Conservation (phyloP, 2,888 invertebrate genomes). For the Hirtodrosophila duncani region DNA sequence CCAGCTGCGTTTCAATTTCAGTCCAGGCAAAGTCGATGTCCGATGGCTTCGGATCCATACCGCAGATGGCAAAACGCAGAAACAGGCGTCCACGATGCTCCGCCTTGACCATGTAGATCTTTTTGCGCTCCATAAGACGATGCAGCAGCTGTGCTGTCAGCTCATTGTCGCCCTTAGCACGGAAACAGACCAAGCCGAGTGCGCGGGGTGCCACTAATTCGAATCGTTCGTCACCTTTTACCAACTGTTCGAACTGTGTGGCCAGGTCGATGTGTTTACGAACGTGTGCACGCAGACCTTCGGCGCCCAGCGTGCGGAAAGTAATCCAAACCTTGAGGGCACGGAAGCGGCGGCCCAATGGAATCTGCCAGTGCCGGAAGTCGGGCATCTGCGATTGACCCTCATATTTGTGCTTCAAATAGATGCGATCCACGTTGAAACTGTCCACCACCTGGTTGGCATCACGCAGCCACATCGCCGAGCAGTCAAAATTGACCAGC, state of each 20-base stretch:
- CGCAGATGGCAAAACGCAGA: slow-evolving; percentile 90
- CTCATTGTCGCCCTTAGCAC: slow-evolving; percentile 86
- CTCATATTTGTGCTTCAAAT: slow-evolving; percentile 86
- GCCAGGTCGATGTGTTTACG: slow-evolving; percentile 87
- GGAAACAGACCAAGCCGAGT: slow-evolving; percentile 93
- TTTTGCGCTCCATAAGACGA: slow-evolving; percentile 85
- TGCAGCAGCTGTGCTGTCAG: slow-evolving; percentile 85
- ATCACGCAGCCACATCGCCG: slow-evolving; percentile 94
- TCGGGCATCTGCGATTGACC: slow-evolving; percentile 81
- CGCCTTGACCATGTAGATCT: slow-evolving; percentile 90
- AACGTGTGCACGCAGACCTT: slow-evolving; percentile 87
- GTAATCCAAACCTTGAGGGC: slow-evolving; percentile 97
- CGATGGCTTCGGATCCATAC: slow-evolving; percentile 83
- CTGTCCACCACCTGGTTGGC: slow-evolving; percentile 88
- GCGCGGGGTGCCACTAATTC: slow-evolving; percentile 85
- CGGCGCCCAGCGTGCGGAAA: slow-evolving; percentile 88
- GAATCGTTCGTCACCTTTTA: slow-evolving; percentile 86
- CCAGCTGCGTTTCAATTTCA: slow-evolving; percentile 83
- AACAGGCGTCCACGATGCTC: slow-evolving; percentile 84
- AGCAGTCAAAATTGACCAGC: slow-evolving; percentile 96
- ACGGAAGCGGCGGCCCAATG: slow-evolving; percentile 91
- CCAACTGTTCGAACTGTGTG: slow-evolving; percentile 86
- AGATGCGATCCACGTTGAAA: slow-evolving; percentile 94
- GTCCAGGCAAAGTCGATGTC: slow-evolving; percentile 87
- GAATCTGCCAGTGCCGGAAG: slow-evolving; percentile 89